Evolutionary conservation across 2,113 vertebrate species (phyloP), one percentile per base, ranked within the genome.

Genomic region (Carlito syrichta): DNA sequence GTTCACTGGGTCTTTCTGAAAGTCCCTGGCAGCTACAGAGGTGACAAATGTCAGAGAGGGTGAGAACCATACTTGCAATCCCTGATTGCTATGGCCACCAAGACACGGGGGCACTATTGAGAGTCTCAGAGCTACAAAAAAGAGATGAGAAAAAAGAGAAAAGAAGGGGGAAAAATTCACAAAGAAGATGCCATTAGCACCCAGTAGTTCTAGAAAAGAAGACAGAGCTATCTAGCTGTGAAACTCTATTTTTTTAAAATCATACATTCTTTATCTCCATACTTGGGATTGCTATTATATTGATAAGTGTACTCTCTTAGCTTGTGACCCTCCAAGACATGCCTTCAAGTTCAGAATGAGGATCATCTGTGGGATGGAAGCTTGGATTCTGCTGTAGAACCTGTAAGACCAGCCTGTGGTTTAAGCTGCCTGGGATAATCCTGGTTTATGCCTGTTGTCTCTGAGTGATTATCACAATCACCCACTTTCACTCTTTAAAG

Each of bases 341-440:
- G 5, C 35, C 2, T 32, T 45, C 1, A 19, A 48, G 82, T 27
- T 63, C 50, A 74, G 82, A 63, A 43, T 25, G 45, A 58, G 23
- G 27, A 22, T 81, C 6, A 0, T 50, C 6, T 30, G 1, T 25
- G 30, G 60, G n/a, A n/a, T n/a, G 60, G 56, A 79, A 38, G 9
- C 14, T 22, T 58, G 17, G 3, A 8, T 79, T 89, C 50, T 84
- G 38, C 56, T 48, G 2, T 4, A 27, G 6, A 63, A 30, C 10
- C 35, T 12, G 2, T 7, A 27, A 77, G 60, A 13, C 48, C 3
- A 4, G 45, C 22, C 32, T 8, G 0, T 6, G n/a, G 13, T 3
- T 3, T 30, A 19, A 35, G 32, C 3, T 77, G 27, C 23, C 54
- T 32, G 58, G 30, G 19, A 40, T 27, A 62, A 56, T 27, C 66